These are phyloP conservation scores for Drosophila mimica DNA, from an alignment of 2,888 invertebrate species.

Conservation along the genomic window DNA sequence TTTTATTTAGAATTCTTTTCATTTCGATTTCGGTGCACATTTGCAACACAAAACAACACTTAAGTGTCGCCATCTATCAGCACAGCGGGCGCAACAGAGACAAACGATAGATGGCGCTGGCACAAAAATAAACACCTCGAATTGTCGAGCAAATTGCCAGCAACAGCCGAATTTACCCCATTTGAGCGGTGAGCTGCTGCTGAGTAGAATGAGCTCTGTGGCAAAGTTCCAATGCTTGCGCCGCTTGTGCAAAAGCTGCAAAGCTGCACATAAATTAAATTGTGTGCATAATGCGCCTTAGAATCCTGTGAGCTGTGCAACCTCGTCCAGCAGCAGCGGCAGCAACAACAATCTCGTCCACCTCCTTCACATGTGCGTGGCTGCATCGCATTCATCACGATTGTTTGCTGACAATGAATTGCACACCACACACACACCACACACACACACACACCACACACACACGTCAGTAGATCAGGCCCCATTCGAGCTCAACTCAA, in stretches of 20 bases:
- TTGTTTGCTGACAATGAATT: conserved; percentile 83
- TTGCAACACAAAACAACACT: background rate
- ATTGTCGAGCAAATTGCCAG: background rate
- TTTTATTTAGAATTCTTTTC: background rate
- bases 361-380: conserved; percentile 77
- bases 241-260: conserved; percentile 2
- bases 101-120: conserved; percentile 38
- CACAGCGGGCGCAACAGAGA: conserved; percentile 2
- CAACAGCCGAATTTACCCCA: conserved; percentile 1
- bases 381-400: conserved; percentile 81
- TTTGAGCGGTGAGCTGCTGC: background rate
- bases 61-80: conserved; percentile 35
- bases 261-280: conserved; percentile 77
- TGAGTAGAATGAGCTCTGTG: conserved; percentile 23
- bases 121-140: background rate
- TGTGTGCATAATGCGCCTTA: conserved; percentile 77
- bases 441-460: conserved; percentile 36
- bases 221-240: conserved; percentile 11
- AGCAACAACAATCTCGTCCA: conserved; percentile 5
- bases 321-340: background rate
- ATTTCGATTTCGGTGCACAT: background rate
- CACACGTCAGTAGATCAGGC: conserved; percentile 20
- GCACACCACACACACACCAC: conserved; percentile 47
- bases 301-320: conserved; percentile 45
- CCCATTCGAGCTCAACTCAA: conserved; percentile 59